A percentile compares a stretch with the other conserved stretches of the same genome.
These are phyloP conservation scores for Toxostoma redivivum DNA, from an alignment of 2,113 vertebrate genomes.

Conservation along the genomic window DNA sequence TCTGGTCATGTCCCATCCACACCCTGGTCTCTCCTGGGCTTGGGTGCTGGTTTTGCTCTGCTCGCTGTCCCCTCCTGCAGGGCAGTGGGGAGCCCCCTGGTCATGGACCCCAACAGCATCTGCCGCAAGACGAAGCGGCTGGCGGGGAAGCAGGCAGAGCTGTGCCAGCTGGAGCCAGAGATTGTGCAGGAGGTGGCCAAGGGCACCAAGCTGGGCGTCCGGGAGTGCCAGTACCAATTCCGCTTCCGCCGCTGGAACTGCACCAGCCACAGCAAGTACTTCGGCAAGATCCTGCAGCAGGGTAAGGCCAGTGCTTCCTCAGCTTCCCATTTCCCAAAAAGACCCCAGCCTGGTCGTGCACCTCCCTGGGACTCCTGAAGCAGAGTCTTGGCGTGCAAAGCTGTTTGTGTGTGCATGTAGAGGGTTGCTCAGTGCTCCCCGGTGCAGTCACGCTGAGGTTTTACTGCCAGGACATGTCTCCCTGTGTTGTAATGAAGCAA, in stretches of 20 bases:
- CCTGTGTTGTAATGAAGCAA: constrained; percentile 71
- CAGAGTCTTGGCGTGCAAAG: not conserved
- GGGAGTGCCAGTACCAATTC: constrained; percentile 97
- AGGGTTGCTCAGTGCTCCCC: not conserved
- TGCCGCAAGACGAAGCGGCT: constrained; percentile 94
- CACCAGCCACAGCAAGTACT: constrained; percentile 96
- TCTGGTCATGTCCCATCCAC: not conserved
- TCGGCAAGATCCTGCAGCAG: constrained; percentile 95
- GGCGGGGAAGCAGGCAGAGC: constrained; percentile 90
- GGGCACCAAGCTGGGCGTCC: constrained; percentile 89
- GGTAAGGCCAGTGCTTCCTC: constrained; percentile 74
- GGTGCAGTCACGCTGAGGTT: constrained; percentile 22
- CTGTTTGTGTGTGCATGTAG: not conserved
- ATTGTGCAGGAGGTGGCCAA: constrained; percentile 92
- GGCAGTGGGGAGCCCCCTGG: constrained; percentile 96
- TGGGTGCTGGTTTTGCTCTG: constrained; percentile 30
- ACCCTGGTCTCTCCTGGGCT: not conserved
- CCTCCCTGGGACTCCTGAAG: not conserved
- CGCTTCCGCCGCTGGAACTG: constrained; percentile 97
- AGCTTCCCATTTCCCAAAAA: not conserved
- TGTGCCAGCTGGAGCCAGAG: constrained; percentile 95
- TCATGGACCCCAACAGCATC: constrained; percentile 98
- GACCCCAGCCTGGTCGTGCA: not conserved
- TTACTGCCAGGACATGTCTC: constrained; percentile 71
- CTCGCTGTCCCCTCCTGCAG: constrained; percentile 70